Conservation (phyloP, 2,888 invertebrate species). For the Leucophenga montana region DNA sequence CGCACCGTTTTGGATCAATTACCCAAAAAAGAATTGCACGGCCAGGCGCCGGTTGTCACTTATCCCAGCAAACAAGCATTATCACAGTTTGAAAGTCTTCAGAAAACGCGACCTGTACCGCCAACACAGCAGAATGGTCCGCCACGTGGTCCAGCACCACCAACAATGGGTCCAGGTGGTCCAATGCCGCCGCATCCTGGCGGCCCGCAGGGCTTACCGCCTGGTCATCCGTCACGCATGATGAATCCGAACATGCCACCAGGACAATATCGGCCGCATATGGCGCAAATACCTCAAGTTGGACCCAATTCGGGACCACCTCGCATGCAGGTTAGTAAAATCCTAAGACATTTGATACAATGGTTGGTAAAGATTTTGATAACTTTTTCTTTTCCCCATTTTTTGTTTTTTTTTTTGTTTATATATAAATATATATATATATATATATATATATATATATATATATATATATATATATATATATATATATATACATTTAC, state of each 20-base stretch:
- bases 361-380: slow-evolving; percentile 24
- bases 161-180: slow-evolving; percentile 68
- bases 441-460: too few relatives aligned
- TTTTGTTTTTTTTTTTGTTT: slow-evolving; percentile 33
- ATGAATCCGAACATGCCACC: slow-evolving; percentile 77
- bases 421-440: too few relatives aligned
- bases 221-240: slow-evolving; percentile 76
- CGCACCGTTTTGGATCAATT: slow-evolving; percentile 92
- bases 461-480: too few relatives aligned
- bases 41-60: slow-evolving; percentile 94
- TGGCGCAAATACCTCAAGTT: slow-evolving; percentile 76
- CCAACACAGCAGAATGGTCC: slow-evolving; percentile 77
- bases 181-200: slow-evolving; percentile 74
- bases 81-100: slow-evolving; percentile 92
- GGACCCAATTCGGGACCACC: slow-evolving; percentile 78
- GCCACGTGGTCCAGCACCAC: slow-evolving; percentile 74
- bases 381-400: slow-evolving; percentile 31
- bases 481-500: too few relatives aligned
- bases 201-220: slow-evolving; percentile 72
- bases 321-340: slow-evolving; percentile 76
- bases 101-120: slow-evolving; percentile 89
- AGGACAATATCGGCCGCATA: slow-evolving; percentile 76
- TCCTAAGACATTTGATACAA: too few relatives aligned
- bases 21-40: slow-evolving; percentile 96
- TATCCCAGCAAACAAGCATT: slow-evolving; percentile 93